Percentiles rank a stretch among this genome's conserved stretches.
These are phyloP conservation scores for Pyrocoelia pectoralis DNA, from an alignment of 2,888 invertebrate genomes.

Conservation along the genomic window DNA sequence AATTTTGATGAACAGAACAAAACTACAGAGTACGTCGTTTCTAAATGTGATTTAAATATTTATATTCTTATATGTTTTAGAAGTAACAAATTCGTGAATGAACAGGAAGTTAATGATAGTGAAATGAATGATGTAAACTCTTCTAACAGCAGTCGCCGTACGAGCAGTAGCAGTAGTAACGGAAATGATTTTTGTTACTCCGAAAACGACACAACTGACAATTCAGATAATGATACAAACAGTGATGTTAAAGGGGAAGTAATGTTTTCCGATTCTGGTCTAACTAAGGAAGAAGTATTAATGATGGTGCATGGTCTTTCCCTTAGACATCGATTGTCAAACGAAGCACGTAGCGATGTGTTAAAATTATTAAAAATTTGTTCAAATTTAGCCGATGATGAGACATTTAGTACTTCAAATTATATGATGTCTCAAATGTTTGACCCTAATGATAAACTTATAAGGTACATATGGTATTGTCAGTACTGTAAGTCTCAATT, in stretches of 20 bases:
- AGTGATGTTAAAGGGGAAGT: not conserved
- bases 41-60: slow-evolving; percentile 1
- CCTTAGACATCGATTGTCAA: not conserved
- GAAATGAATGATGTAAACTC: not conserved
- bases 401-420: not conserved
- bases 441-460: slow-evolving; percentile 3
- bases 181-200: slow-evolving; percentile 1
- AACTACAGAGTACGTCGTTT: not conserved
- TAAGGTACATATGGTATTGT: slow-evolving; percentile 4
- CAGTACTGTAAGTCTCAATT: slow-evolving; percentile 3
- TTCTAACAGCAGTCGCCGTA: not conserved
- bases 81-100: not conserved
- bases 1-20: too few relatives aligned
- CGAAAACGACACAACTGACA: slow-evolving; percentile 3
- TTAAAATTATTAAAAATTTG: not conserved
- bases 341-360: not conserved
- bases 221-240: slow-evolving; percentile 1
- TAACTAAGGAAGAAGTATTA: too few relatives aligned
- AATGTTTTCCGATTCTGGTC: not conserved
- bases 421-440: slow-evolving; percentile 1
- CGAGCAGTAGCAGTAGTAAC: slow-evolving; percentile 1
- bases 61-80: not conserved
- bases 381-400: not conserved
- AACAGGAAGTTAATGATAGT: not conserved
- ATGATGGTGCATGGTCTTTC: too few relatives aligned